Base-by-base conservation (phyloP, 2,113 vertebrate genomes). In the Corythaeola cristata region DNA sequence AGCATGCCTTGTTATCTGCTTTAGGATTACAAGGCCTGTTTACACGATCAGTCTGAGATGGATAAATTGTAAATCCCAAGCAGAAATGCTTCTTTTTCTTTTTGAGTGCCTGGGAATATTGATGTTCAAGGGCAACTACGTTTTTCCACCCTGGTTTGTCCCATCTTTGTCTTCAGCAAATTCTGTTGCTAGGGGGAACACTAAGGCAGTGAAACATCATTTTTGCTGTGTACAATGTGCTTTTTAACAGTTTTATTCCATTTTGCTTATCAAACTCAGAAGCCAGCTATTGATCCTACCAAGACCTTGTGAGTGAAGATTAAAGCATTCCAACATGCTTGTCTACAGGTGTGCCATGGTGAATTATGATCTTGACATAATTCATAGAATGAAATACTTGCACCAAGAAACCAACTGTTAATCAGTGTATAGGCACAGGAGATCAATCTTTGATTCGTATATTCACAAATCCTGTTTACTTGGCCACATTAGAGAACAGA, bases 381-480 rank as follows among this genome's bases (percentile, higher is more conserved):
- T 97, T 97, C 91, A 93, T 33, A 71, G 88, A 97, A 94, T 97
- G 94, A 97, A 98, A 98, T 98, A 98, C 97, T 97, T 96, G 96
- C 96, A 98, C 90, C 97, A 96, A 97, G 94, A 96, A 96, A 96
- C 96, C 98, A 98, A 97, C 97, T 98, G 98, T 99, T 98, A 98
- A 98, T 99, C 98, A 98, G 98, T 95, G 60, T 93, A 97, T 90
- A 97, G 98, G 98, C 98, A 98, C 97, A 98, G 98, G 96, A 98
- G 98, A 99, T 99, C 98, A 98, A 98, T 99, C 98, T 98, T 98
- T 98, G 97, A 97, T 98, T 98, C 97, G 97, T 98, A 98, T 98
- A 99, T 98, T 99, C 98, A 98, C 98, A 99, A 98, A 98, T 98
- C 98, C 98, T 98, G 98, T 99, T 99, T 99, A 98, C 98, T 99